A percentile compares a stretch with the other conserved stretches of the same genome.
Evolutionary conservation across 2,888 invertebrate genomes (phyloP).

Genomic region (Ctena decussata): DNA sequence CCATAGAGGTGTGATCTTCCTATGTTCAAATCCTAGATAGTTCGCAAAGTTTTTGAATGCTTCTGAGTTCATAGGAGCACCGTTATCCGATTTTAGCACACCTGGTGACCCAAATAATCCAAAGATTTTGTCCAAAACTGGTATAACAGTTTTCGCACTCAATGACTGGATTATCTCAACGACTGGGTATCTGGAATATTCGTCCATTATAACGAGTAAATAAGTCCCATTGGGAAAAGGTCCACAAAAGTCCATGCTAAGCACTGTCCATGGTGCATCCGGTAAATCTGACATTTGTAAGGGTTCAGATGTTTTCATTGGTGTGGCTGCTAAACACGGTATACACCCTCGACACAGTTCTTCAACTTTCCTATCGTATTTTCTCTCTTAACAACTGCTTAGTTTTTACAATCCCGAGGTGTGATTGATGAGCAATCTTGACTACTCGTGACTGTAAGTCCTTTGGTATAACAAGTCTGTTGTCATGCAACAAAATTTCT

Average conservation of each 20-base stretch:
- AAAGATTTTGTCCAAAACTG: conserved; percentile 19
- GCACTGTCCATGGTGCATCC: conserved; percentile 34
- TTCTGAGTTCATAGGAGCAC: neutral
- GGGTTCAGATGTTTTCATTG: conserved; percentile 34
- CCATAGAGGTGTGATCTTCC: conserved; percentile 23
- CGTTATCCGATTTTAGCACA: conserved; percentile 19
- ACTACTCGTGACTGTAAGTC: conserved; percentile 45
- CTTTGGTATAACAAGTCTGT: conserved; percentile 45
- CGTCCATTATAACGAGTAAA: conserved; percentile 29
- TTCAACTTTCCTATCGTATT: conserved; percentile 59
- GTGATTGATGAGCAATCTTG: conserved; percentile 66
- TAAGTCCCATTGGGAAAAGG: conserved; percentile 37
- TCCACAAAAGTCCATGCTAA: conserved; percentile 59
- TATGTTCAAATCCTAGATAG: conserved; percentile 18
- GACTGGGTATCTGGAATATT: conserved; percentile 46
- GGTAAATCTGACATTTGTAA: conserved; percentile 58
- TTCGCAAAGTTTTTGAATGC: neutral
- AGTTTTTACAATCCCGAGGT: conserved; percentile 65
- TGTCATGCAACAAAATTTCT: conserved; percentile 40
- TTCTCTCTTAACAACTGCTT: conserved; percentile 63
- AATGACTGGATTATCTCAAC: conserved; percentile 35
- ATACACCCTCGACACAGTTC: conserved; percentile 33
- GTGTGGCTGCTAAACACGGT: conserved; percentile 29
- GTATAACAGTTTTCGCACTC: conserved; percentile 5
- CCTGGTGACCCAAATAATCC: neutral